phyloP scores from a whole-genome alignment of 2,113 vertebrate genomes.

The Apeltes quadracus region DNA sequence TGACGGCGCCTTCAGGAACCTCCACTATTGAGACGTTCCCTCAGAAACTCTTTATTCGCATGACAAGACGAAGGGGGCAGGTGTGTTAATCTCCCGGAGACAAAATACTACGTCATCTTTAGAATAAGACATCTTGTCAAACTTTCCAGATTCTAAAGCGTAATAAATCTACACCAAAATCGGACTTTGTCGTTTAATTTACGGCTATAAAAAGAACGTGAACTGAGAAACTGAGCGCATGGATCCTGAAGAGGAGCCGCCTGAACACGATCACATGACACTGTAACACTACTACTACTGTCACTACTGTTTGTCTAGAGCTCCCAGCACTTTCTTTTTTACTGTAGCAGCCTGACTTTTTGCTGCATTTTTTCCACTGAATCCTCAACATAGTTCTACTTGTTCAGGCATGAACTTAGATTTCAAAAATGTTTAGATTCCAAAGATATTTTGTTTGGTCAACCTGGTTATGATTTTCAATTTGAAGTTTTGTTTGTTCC shows the following conservation, averaged over 20 bases:
- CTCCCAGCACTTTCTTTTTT: conserved; percentile 42
- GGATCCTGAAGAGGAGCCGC: background rate
- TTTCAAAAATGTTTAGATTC: conserved; percentile 11
- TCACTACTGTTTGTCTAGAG: conserved; percentile 20
- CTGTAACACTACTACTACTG: conserved; percentile 41
- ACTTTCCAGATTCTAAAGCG: background rate
- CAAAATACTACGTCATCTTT: conserved; percentile 3
- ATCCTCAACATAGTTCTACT: background rate
- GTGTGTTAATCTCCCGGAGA: conserved; percentile 39
- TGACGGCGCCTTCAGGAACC: conserved; percentile 25
- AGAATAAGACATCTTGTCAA: background rate
- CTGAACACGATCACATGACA: conserved; percentile 10
- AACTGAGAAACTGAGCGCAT: background rate
- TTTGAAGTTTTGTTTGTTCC: background rate
- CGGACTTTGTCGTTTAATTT: background rate
- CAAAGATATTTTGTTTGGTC: too few species aligned
- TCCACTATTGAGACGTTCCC: conserved; percentile 7
- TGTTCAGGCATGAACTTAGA: conserved; percentile 12
- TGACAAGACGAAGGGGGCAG: background rate
- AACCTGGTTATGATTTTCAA: conserved; percentile 9
- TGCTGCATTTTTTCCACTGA: conserved; percentile 41
- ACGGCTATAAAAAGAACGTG: background rate
- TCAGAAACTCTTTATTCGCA: background rate
- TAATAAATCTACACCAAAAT: conserved; percentile 22
- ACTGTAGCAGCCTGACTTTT: conserved; percentile 21